Evolutionary conservation across 2,797 vertebrate genomes (phyloP), one percentile per base, ranked within the genome.

Genomic region (Rhinophrynus dorsalis): DNA sequence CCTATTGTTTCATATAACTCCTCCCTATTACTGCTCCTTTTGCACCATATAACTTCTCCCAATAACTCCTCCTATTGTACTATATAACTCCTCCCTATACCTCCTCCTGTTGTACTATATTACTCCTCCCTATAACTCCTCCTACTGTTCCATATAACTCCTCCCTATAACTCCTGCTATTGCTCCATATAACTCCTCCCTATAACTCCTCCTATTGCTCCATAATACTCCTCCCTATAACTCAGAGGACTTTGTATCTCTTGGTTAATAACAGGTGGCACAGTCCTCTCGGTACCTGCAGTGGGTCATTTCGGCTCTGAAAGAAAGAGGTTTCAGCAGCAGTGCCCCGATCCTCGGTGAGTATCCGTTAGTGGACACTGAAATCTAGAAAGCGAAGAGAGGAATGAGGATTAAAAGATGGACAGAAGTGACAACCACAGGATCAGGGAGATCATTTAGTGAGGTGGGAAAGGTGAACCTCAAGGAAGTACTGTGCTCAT

Each of bases 281-380:
- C 33, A 51, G 18, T 48, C 51, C 13, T 23, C 60, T 1, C 60
- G n/a, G 6, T 50, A 44, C n/a, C 42, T 72, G 1, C 57, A 33
- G 2, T 72, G 68, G 68, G 65, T 72, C 35, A 51, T 72, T 5
- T 58, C 68, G 4, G 68, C 68, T 6, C 15, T 72, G 2, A 51
- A 8, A 12, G 68, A 72, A 1, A 72, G 65, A 27, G 68, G 68
- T 3, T 72, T 65, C 20, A 51, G 42, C 42, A 42, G 68, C 20
- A 65, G 44, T 30, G 56, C 60, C 0, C 54, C 24, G 18, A 58
- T 51, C 1, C 26, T 72, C 23, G 68, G 68, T 72, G 21, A 72
- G 35, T 38, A 10, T 6, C n/a, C 18, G 13, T 11, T 5, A 3
- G 11, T 45, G 42, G 3, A 17, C 11, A 2, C 5, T 24, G 18